phyloP scores from a whole-genome alignment of 2,797 vertebrate species.

The Falco biarmicus region DNA sequence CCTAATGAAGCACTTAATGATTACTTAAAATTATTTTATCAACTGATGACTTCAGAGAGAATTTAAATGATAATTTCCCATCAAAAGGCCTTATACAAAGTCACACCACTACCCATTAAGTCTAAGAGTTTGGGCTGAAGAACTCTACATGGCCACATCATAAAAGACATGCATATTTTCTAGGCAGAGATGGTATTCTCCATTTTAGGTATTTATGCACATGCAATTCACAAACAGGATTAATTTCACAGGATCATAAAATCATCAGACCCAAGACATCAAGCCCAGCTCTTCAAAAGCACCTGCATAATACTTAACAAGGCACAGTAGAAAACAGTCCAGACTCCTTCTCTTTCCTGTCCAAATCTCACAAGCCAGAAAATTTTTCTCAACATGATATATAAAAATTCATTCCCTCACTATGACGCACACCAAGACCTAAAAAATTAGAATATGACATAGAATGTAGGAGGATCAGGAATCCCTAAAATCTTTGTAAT shows the following conservation, averaged over 20 bases:
- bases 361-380: not conserved
- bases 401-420: not conserved
- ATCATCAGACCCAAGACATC: not conserved
- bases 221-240: not conserved
- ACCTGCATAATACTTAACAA: not conserved
- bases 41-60: slow-evolving; percentile 32
- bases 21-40: slow-evolving; percentile 56
- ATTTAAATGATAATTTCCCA: slow-evolving; percentile 25
- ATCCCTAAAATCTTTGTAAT: not conserved
- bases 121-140: not conserved
- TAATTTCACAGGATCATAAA: not conserved
- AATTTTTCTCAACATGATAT: not conserved
- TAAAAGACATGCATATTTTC: not conserved
- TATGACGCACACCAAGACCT: not conserved
- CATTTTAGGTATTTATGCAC: not conserved
- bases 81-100: not conserved
- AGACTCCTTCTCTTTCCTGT: not conserved
- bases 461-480: not conserved
- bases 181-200: not conserved
- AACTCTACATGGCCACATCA: not conserved
- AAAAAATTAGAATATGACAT: not conserved
- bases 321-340: not conserved
- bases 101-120: not conserved
- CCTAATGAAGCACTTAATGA: slow-evolving; percentile 67
- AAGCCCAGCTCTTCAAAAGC: not conserved